Evolutionary conservation across 1,140 invertebrate genomes (phyloP).

Genomic region (Heliconius eleuchia): DNA sequence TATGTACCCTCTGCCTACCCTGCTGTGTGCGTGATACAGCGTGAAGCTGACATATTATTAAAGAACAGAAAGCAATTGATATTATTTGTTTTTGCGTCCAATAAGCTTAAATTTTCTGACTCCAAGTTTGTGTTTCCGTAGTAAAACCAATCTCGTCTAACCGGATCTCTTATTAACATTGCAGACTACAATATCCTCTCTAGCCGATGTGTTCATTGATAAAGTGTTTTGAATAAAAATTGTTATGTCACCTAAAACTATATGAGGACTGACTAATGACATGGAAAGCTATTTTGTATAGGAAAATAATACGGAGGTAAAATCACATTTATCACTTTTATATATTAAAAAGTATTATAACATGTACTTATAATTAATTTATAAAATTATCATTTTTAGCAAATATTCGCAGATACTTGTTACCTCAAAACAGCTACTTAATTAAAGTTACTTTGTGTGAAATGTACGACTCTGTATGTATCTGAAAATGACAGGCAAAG

Average conservation of each 20-base stretch:
- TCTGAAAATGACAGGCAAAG: no score
- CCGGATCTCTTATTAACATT: conserved; percentile 31
- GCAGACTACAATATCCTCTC: conserved; percentile 25
- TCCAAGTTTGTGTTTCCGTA: neutral
- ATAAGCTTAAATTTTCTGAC: neutral
- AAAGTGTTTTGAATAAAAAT: neutral
- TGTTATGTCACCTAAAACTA: neutral
- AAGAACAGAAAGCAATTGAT: neutral
- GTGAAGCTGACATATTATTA: no score
- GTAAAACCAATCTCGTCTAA: conserved; percentile 28
- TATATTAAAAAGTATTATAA: no score
- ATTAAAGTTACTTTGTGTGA: no score
- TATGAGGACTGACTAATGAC: neutral
- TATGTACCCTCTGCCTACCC: no score
- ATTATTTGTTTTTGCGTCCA: neutral
- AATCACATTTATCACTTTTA: neutral
- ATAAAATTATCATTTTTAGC: no score
- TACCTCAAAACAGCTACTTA: no score
- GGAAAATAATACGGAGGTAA: neutral
- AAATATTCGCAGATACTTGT: no score
- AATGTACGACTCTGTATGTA: no score
- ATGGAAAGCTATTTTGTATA: neutral
- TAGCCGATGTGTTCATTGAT: conserved; percentile 4
- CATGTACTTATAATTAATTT: no score
- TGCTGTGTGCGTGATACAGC: no score